phyloP scores from a whole-genome alignment of 2,888 invertebrate genomes.

The Ectemnius lituratus region DNA sequence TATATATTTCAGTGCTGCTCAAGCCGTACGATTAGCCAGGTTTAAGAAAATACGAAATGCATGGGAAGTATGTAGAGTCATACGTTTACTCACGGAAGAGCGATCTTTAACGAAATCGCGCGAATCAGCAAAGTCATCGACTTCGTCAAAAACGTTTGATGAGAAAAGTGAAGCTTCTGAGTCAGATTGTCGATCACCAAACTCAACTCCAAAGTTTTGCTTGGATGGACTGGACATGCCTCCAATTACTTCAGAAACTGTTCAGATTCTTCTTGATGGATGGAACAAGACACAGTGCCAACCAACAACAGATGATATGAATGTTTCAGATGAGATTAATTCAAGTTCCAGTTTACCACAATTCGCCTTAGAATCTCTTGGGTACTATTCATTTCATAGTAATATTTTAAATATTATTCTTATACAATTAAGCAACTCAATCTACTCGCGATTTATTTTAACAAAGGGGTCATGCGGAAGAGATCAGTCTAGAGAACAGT shows the following conservation, averaged over 20 bases:
- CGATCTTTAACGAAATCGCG: conserved; percentile 55
- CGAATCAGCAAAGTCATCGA: conserved; percentile 39
- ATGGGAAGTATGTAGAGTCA: conserved; percentile 65
- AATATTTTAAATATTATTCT: not conserved
- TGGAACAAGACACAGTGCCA: conserved; percentile 67
- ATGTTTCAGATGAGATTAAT: conserved; percentile 49
- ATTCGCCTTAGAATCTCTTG: conserved; percentile 44
- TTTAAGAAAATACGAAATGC: conserved; percentile 67
- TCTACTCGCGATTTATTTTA: conserved; percentile 1
- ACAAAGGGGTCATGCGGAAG: conserved; percentile 47
- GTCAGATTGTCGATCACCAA: conserved; percentile 53
- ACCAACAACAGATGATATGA: conserved; percentile 63
- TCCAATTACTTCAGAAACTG: conserved; percentile 58
- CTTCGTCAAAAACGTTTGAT: too few species aligned
- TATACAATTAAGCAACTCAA: not conserved
- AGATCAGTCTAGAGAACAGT: conserved; percentile 31
- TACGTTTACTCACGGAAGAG: conserved; percentile 57
- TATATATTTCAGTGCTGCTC: conserved; percentile 65
- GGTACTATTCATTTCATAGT: conserved; percentile 24
- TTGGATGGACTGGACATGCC: conserved; percentile 55
- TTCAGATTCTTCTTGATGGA: conserved; percentile 67
- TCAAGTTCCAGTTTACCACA: conserved; percentile 51
- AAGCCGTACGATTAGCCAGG: conserved; percentile 66
- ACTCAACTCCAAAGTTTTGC: conserved; percentile 54
- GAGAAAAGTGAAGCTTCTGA: conserved; percentile 28